Conservation (phyloP, 2,797 vertebrate species). For the Orestias chungarensis region DNA sequence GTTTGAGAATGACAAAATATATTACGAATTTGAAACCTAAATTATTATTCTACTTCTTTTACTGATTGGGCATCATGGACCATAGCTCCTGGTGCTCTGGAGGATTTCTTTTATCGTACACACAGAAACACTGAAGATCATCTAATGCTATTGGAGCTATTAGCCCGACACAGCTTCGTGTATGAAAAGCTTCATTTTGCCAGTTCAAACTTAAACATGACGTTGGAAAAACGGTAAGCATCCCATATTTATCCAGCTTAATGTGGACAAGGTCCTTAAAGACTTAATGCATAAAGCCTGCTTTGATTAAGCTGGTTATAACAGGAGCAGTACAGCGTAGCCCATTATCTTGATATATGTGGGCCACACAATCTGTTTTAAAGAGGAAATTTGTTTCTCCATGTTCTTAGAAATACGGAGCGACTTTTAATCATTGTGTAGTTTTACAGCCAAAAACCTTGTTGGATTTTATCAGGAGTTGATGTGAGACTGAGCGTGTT, state of each 20-base stretch:
- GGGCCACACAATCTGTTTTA: slow-evolving; percentile 9
- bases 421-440: background rate
- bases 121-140: background rate
- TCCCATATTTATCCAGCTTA: slow-evolving; percentile 27
- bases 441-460: background rate
- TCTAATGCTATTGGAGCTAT: background rate
- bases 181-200: slow-evolving; percentile 1
- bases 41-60: no score
- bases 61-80: no score
- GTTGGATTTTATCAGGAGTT: background rate
- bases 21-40: background rate
- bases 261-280: slow-evolving; percentile 12
- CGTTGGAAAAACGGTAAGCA: background rate
- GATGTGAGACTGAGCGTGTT: background rate
- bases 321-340: background rate
- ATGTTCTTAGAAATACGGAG: background rate
- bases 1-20: background rate
- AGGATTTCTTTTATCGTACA: background rate
- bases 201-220: background rate
- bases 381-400: background rate
- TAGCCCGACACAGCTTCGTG: background rate
- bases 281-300: slow-evolving; percentile 7
- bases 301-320: slow-evolving; percentile 27
- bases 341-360: background rate
- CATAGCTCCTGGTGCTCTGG: background rate